phyloP scores from a whole-genome alignment of 30 jellyfish, hydroid and myxozoan species.

The Hydractinia echinata region DNA sequence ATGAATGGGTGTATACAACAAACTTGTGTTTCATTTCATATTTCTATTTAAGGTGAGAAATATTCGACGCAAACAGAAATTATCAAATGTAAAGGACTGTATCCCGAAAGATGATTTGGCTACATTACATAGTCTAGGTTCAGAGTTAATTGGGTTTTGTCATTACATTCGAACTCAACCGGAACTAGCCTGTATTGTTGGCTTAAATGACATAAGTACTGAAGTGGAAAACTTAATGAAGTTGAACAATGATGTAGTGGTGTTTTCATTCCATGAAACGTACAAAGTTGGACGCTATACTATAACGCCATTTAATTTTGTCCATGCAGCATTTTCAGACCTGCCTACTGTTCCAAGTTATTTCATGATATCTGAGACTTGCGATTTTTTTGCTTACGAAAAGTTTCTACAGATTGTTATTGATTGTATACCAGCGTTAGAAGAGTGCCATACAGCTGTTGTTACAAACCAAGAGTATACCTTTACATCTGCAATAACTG shows the following conservation, averaged over 20 bases:
- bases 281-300: constrained; percentile 67
- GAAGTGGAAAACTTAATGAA: constrained; percentile 62
- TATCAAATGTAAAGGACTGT: constrained; percentile 47
- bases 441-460: constrained; percentile 55
- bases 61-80: constrained; percentile 68
- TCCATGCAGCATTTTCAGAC: constrained; percentile 65
- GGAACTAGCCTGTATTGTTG: constrained; percentile 58
- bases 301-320: constrained; percentile 59
- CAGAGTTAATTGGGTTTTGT: constrained; percentile 63
- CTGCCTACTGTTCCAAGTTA: constrained; percentile 73
- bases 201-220: constrained; percentile 48
- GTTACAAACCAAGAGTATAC: constrained; percentile 57
- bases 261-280: constrained; percentile 73
- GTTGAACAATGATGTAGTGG: constrained; percentile 54
- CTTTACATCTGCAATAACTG: constrained; percentile 34
- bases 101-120: constrained; percentile 37
- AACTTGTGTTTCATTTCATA: too few species aligned
- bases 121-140: constrained; percentile 52
- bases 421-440: constrained; percentile 49
- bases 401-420: constrained; percentile 46
- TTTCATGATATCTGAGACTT: constrained; percentile 64
- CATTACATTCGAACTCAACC: constrained; percentile 69
- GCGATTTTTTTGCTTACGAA: constrained; percentile 41
- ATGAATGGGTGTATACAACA: too few species aligned
- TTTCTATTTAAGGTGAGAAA: constrained; percentile 48